A percentile compares a stretch with the other conserved stretches of the same genome.
These are phyloP conservation scores for Amblyopsis rosae DNA, from an alignment of 2,113 vertebrate genomes.

Conservation along the genomic window DNA sequence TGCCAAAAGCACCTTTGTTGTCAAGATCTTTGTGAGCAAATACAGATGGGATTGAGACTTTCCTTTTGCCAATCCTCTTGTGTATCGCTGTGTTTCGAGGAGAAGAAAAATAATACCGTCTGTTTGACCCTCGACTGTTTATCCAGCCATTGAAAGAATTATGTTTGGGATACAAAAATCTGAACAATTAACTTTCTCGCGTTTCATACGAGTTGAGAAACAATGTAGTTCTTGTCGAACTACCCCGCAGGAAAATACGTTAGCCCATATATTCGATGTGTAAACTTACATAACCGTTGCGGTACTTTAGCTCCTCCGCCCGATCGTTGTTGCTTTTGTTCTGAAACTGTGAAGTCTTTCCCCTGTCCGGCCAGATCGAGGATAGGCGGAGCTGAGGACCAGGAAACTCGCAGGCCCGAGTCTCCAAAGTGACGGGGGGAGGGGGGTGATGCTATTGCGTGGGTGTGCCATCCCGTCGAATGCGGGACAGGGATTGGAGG, in stretches of 20 bases:
- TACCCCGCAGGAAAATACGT: neutral
- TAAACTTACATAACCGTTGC: conserved; percentile 28
- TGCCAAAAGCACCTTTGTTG: conserved; percentile 29
- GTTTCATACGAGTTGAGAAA: conserved; percentile 48
- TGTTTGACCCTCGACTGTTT: conserved; percentile 69
- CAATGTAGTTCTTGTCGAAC: conserved; percentile 12
- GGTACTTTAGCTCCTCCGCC: conserved; percentile 39
- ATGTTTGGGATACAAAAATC: conserved; percentile 57
- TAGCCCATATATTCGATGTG: conserved; percentile 22
- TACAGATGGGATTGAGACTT: neutral
- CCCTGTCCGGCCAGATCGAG: conserved; percentile 78
- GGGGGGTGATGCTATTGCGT: conserved; percentile 11
- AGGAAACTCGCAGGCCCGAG: conserved; percentile 56
- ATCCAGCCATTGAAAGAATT: conserved; percentile 60
- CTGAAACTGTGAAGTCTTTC: conserved; percentile 77
- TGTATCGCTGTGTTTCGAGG: conserved; percentile 50
- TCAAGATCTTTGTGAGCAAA: neutral
- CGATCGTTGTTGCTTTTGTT: conserved; percentile 78
- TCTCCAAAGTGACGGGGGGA: conserved; percentile 62
- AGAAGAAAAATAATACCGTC: conserved; percentile 59
- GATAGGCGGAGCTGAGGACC: conserved; percentile 76
- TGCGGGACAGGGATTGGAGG: conserved; percentile 66
- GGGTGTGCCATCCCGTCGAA: conserved; percentile 65
- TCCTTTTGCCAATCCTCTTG: conserved; percentile 13
- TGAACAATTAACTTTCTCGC: conserved; percentile 64